These are phyloP conservation scores for Gobionotothen gibberifrons DNA, from an alignment of 2,797 vertebrate species.

Conservation along the genomic window DNA sequence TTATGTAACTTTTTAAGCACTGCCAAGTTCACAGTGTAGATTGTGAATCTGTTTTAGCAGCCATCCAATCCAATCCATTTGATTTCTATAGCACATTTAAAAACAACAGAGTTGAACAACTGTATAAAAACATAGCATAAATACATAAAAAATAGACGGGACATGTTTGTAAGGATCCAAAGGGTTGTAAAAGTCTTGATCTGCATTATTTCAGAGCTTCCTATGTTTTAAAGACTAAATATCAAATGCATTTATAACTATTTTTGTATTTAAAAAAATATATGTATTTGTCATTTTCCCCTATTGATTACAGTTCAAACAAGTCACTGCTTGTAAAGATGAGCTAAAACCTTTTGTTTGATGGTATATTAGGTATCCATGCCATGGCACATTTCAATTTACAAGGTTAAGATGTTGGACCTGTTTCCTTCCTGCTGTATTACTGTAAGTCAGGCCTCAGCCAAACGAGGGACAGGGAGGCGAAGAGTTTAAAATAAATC, in stretches of 20 bases:
- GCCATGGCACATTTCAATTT: constrained; percentile 51
- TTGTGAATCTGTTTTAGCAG: too few relatives aligned
- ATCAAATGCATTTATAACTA: background rate
- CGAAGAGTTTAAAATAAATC: constrained; percentile 77
- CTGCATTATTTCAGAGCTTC: background rate
- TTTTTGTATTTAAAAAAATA: background rate
- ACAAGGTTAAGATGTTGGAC: constrained; percentile 65
- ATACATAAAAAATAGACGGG: too few relatives aligned
- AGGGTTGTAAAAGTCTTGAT: background rate
- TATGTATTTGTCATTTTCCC: background rate
- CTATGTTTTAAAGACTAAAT: background rate
- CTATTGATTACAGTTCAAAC: background rate
- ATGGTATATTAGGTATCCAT: background rate
- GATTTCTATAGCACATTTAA: too few relatives aligned
- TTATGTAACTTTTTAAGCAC: background rate
- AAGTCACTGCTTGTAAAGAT: too few relatives aligned
- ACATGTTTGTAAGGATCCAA: too few relatives aligned
- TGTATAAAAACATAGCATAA: too few relatives aligned
- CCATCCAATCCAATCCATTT: too few relatives aligned
- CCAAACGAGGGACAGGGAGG: constrained; percentile 52
- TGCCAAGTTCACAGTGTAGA: background rate
- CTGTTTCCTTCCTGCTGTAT: constrained; percentile 16
- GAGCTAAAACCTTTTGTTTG: too few relatives aligned
- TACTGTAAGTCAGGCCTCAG: constrained; percentile 55
- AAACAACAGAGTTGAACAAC: too few relatives aligned